Evolutionary conservation across 23 tunicate species (phyloP).

Genomic region (Halocynthia roretzi): DNA sequence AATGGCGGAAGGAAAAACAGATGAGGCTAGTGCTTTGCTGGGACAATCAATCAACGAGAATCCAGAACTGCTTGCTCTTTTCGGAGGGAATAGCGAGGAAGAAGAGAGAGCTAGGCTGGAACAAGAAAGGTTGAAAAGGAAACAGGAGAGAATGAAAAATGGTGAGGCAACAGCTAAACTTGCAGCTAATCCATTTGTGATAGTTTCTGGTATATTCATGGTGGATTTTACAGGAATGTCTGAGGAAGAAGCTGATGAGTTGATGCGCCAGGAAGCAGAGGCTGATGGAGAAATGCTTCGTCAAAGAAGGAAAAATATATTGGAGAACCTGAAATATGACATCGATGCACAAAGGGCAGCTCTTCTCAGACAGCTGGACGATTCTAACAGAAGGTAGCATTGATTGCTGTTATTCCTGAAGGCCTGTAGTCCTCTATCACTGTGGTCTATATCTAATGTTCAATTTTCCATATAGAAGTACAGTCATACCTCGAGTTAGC

Average conservation of each 20-base stretch:
- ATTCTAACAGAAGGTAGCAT: slow-evolving; percentile 44
- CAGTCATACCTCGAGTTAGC: too few relatives aligned
- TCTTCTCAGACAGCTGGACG: slow-evolving; percentile 29
- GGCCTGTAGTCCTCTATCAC: too few relatives aligned
- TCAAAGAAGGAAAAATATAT: slow-evolving; percentile 54
- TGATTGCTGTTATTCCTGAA: too few relatives aligned
- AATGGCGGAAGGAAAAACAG: slow-evolving; percentile 47
- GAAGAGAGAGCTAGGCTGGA: slow-evolving; percentile 27
- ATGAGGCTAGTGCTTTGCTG: slow-evolving; percentile 56
- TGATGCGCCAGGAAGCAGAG: slow-evolving; percentile 51
- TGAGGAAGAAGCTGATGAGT: slow-evolving; percentile 48
- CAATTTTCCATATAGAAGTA: too few relatives aligned
- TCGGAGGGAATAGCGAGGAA: slow-evolving; percentile 51
- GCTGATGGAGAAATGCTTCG: slow-evolving; percentile 41
- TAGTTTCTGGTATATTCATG: not conserved
- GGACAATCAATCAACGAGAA: slow-evolving; percentile 37
- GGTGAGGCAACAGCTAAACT: slow-evolving; percentile 24
- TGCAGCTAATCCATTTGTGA: not conserved
- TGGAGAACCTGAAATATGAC: slow-evolving; percentile 60
- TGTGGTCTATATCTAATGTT: too few relatives aligned
- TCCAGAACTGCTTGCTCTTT: slow-evolving; percentile 24
- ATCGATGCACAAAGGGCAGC: slow-evolving; percentile 67
- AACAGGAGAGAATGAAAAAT: slow-evolving; percentile 38
- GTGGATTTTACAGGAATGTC: slow-evolving; percentile 59
- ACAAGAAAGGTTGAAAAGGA: slow-evolving; percentile 41